Evolutionary conservation across 1,140 invertebrate genomes (phyloP).

Genomic region (Eupeodes corollae): DNA sequence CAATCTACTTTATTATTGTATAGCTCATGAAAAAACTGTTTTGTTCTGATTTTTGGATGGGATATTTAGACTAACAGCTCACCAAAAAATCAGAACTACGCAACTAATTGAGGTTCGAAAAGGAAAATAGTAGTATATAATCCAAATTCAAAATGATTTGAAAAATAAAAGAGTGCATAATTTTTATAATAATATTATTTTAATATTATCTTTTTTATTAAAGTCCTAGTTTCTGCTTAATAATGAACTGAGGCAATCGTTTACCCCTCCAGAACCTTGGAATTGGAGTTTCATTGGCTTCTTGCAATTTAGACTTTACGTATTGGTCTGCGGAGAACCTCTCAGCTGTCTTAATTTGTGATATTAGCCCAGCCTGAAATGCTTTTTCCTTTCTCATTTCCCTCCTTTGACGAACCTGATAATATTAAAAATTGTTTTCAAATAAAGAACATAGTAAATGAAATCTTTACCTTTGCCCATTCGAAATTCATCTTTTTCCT

Average conservation of each 20-base stretch:
- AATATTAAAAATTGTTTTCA: constrained; percentile 17
- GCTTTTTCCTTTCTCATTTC: constrained; percentile 60
- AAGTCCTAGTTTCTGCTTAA: constrained; percentile 42
- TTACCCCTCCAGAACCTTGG: constrained; percentile 54
- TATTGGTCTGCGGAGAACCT: constrained; percentile 63
- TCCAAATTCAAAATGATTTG: too few relatives aligned
- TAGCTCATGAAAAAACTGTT: too few relatives aligned
- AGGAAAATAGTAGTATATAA: too few relatives aligned
- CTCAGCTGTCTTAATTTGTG: constrained; percentile 57
- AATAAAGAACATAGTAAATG: constrained; percentile 16
- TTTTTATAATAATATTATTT: too few relatives aligned
- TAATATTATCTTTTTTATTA: constrained; percentile 14
- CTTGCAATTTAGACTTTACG: constrained; percentile 49
- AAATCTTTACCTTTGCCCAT: constrained; percentile 45
- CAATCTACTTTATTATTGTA: too few relatives aligned
- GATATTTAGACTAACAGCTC: too few relatives aligned
- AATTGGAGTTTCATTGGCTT: constrained; percentile 49
- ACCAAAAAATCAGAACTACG: too few relatives aligned
- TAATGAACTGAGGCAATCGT: constrained; percentile 50
- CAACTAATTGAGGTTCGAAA: too few relatives aligned
- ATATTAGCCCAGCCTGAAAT: constrained; percentile 59
- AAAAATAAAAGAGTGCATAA: too few relatives aligned
- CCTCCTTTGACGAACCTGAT: constrained; percentile 45
- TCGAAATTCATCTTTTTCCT: constrained; percentile 64
- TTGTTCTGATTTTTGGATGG: too few relatives aligned